These are phyloP conservation scores for Melanerpes aurifrons DNA, from an alignment of 2,113 vertebrate species.

Conservation along the genomic window DNA sequence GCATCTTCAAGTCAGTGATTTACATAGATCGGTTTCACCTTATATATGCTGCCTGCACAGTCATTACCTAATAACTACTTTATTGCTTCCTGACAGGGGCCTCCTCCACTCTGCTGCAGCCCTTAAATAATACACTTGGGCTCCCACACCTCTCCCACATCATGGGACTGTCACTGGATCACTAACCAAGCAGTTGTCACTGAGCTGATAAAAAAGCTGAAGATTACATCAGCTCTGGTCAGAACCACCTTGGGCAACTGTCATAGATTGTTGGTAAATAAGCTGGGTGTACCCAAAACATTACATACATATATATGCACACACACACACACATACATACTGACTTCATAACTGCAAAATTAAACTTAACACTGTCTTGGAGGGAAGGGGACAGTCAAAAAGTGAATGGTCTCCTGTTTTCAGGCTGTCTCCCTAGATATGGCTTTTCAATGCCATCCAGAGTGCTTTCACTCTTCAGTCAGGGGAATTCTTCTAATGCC, in stretches of 20 bases:
- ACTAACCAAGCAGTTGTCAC: slow-evolving; percentile 26
- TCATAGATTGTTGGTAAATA: background rate
- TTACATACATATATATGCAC: too few species aligned
- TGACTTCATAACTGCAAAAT: background rate
- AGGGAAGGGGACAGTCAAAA: background rate
- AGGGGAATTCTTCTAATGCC: background rate
- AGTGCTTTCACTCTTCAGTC: background rate
- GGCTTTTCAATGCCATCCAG: background rate
- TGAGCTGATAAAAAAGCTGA: background rate
- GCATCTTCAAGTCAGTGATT: slow-evolving; percentile 36
- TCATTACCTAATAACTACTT: slow-evolving; percentile 48
- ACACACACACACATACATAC: too few species aligned
- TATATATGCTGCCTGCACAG: background rate
- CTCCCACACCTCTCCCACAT: slow-evolving; percentile 34
- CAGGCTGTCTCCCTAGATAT: background rate
- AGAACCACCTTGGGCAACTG: background rate
- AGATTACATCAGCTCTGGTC: background rate
- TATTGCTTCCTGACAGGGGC: slow-evolving; percentile 58
- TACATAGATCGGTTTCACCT: slow-evolving; percentile 46
- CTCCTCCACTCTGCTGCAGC: slow-evolving; percentile 22
- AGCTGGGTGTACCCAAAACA: background rate
- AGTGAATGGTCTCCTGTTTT: background rate
- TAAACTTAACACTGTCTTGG: background rate
- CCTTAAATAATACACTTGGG: background rate
- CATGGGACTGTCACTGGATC: background rate